A percentile compares a stretch with the other conserved stretches of the same genome.
Evolutionary conservation across 2,797 vertebrate species (phyloP).

Genomic region (Pangasius mekongensis): DNA sequence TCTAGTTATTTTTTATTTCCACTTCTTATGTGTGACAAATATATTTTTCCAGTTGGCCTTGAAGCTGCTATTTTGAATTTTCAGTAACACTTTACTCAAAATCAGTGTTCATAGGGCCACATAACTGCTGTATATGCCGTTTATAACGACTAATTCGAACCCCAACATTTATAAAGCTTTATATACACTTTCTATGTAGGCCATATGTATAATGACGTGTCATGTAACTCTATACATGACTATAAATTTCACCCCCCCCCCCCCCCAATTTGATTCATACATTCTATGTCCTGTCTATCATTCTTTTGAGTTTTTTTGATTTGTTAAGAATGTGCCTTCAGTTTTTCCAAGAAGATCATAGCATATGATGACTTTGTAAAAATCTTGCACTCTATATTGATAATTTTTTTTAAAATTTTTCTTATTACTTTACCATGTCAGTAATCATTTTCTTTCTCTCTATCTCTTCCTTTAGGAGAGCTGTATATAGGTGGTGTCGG

Average conservation of each 20-base stretch:
- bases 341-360: not conserved
- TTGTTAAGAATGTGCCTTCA: not conserved
- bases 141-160: not conserved
- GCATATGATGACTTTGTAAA: not conserved
- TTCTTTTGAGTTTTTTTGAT: not conserved
- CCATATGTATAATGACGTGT: too few species aligned
- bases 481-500: conserved; percentile 90
- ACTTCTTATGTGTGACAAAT: too few species aligned
- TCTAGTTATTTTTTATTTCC: not conserved
- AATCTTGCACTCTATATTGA: not conserved
- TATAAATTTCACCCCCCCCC: too few species aligned
- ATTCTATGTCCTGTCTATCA: too few species aligned
- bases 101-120: too few species aligned
- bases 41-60: not conserved
- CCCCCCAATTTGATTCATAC: too few species aligned
- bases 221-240: not conserved
- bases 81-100: too few species aligned
- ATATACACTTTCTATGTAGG: too few species aligned
- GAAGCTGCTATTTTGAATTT: not conserved
- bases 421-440: not conserved
- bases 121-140: too few species aligned
- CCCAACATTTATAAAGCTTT: too few species aligned
- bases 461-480: conserved; percentile 78
- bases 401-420: not conserved
- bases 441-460: conserved; percentile 16